Conservation (phyloP, 2,888 invertebrate genomes). For the Rhamnusium bicolor region DNA sequence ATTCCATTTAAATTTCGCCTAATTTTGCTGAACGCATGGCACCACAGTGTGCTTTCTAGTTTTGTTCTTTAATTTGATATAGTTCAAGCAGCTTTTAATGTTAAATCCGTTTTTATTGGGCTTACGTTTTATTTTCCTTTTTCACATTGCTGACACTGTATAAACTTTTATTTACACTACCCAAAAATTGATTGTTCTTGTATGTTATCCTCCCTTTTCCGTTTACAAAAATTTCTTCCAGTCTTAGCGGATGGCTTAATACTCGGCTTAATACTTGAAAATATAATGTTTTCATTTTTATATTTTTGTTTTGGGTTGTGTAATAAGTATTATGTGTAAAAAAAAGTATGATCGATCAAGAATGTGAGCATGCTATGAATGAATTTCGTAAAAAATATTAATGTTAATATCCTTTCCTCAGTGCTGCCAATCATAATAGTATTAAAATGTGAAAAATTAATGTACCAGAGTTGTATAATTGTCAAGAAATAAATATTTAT, state of each 20-base stretch:
- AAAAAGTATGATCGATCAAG: constrained; percentile 20
- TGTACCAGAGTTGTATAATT: constrained; percentile 40
- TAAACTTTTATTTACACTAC: constrained; percentile 9
- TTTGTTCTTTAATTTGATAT: constrained; percentile 35
- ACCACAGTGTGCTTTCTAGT: constrained; percentile 25
- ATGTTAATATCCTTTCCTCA: constrained; percentile 21
- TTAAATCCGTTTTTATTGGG: constrained; percentile 63
- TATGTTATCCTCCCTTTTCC: neutral
- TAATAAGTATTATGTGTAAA: neutral
- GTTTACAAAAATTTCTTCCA: neutral
- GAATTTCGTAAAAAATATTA: neutral
- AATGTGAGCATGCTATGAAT: constrained; percentile 39
- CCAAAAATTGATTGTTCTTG: constrained; percentile 4
- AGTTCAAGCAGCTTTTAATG: constrained; percentile 56
- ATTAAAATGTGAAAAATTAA: constrained; percentile 28
- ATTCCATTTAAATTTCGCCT: constrained; percentile 45
- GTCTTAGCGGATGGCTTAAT: too few species aligned
- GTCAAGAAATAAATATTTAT: constrained; percentile 34
- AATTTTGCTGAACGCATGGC: constrained; percentile 35
- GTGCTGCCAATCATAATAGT: constrained; percentile 41
- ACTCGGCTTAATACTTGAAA: too few species aligned
- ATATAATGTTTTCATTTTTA: too few species aligned
- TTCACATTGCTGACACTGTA: constrained; percentile 43
- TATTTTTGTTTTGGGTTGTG: neutral
- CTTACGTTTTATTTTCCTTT: constrained; percentile 42